Percentiles rank a stretch among this genome's conserved stretches.
Evolutionary conservation across 2,113 vertebrate species (phyloP).

Genomic region (Neotoma lepida): DNA sequence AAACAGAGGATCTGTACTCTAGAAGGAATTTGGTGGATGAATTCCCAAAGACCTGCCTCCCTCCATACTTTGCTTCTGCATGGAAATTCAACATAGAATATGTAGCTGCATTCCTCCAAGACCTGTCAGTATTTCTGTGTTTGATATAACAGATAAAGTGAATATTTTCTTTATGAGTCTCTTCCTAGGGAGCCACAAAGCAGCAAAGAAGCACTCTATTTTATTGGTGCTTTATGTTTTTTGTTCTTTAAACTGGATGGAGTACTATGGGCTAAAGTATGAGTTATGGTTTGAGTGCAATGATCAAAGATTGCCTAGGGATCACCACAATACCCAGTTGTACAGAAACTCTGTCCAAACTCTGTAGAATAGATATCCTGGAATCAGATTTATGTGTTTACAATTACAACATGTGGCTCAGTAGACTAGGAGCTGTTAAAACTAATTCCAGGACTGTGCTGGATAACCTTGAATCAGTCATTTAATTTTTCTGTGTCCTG

Average conservation of each 20-base stretch:
- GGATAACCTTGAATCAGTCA: slow-evolving; percentile 66
- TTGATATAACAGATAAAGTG: slow-evolving; percentile 3
- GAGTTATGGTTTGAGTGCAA: slow-evolving; percentile 63
- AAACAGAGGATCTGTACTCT: neutral
- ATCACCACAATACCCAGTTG: slow-evolving; percentile 21
- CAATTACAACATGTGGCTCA: slow-evolving; percentile 43
- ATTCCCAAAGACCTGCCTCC: neutral
- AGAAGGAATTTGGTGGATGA: neutral
- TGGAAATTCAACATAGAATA: neutral
- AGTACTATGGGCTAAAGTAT: slow-evolving; percentile 5
- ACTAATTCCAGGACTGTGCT: slow-evolving; percentile 18
- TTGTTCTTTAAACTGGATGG: slow-evolving; percentile 32
- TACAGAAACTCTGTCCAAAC: slow-evolving; percentile 44
- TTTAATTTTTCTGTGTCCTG: slow-evolving; percentile 64
- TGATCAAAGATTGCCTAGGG: slow-evolving; percentile 31
- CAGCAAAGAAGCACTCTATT: neutral
- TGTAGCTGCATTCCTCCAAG: neutral
- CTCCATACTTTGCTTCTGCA: neutral
- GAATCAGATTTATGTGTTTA: slow-evolving; percentile 70
- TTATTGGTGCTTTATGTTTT: slow-evolving; percentile 50
- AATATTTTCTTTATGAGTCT: slow-evolving; percentile 38
- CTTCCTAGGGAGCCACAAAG: slow-evolving; percentile 49
- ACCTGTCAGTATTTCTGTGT: neutral
- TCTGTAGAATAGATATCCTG: slow-evolving; percentile 1
- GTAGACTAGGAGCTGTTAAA: slow-evolving; percentile 12